Base-by-base conservation (phyloP, 2,797 vertebrate species). In the Otolemur crassicaudatus region DNA sequence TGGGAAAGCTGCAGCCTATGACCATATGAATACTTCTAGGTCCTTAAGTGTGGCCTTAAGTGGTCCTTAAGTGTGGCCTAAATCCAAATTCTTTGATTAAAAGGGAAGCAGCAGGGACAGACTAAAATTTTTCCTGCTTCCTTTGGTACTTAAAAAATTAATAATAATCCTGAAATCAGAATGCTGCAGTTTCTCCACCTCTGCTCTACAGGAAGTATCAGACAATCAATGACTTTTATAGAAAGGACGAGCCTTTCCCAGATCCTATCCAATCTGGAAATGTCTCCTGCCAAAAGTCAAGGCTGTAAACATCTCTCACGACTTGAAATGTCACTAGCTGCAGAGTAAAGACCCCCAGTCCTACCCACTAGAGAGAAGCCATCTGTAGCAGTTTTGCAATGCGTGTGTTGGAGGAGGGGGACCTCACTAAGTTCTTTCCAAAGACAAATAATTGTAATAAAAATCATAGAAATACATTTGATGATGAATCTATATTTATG, bases 171-270 rank as follows among this genome's bases (percentile, higher is more conserved):
- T 53, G 49, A 16, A 53, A 53, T 53, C 14, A 16, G 49, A 53
- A 53, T 53, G 49, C 49, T 53, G 49, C 49, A 16, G 14, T 53
- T 53, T 53, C 14, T 14, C 14, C 49, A 53, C 49, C 49, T 53
- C 14, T 53, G 9, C 65, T 75, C 58, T 94, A 90, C 7, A 87
- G 40, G 37, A 92, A 90, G 16, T 80, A 37, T 58, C 69, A 77
- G n/a, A 65, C 27, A 94, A 92, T 61, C 60, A 58, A 49, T 83
- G 56, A 27, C 37, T 82, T 87, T 94, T 92, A 25, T 53, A 73
- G 29, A 81, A 19, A 77, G 22, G 10, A 46, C 7, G 7, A 92
- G 16, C 22, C 19, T 83, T 69, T 49, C 60, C 17, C 56, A 92
- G 77, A 49, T 85, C 22, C 58, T 82, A 77, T 23, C 37, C 58